Evolutionary conservation across 1,140 invertebrate species (phyloP), one percentile per base, ranked within the genome.

Genomic region (Odontomachus brunneus): DNA sequence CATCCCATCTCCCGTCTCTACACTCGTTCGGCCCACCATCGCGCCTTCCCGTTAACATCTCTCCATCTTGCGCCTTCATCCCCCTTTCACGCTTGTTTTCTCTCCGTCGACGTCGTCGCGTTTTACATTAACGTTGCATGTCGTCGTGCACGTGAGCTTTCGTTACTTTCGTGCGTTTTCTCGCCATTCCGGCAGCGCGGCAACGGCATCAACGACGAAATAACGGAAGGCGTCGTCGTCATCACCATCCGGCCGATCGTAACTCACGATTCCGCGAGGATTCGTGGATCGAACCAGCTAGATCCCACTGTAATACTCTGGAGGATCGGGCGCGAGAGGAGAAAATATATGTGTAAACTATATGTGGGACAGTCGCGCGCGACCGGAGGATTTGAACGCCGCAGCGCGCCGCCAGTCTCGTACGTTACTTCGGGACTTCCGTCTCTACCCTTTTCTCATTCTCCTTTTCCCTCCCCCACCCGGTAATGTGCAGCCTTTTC

Each of bases 191-290:
- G 19, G 26, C 48, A 15, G 3, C 38, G 29, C 29, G 63, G 55
- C 63, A 62, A 62, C 57, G 51, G 24, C 29, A 63, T 84, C 84
- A 87, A 84, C 69, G 33, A 24, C n/a, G 55, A 57, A 51, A 66
- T 33, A 82, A 11, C 14, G 3, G 19, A 17, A 74, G 51, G 38
- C 19, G 29, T 82, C 53, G 57, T 29, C 1, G 57, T 22, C 19
- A 19, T 29, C 1, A 51, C 22, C 19, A 19, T 19, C 17, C 55
- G 15, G 44, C 12, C 9, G 55, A 72, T 33, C 80, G 86, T 88
- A 88, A 88, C 83, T 88, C 84, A 85, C 67, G 78, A 51, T 88
- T 81, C 67, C 71, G 55, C 53, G 14, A 22, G 55, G 86, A 88
- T 88, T 82, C 74, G 55, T 29, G 33, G 55, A 88, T 88, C 69